Evolutionary conservation across 2,113 vertebrate genomes (phyloP).

Genomic region (Bagarius yarrelli): DNA sequence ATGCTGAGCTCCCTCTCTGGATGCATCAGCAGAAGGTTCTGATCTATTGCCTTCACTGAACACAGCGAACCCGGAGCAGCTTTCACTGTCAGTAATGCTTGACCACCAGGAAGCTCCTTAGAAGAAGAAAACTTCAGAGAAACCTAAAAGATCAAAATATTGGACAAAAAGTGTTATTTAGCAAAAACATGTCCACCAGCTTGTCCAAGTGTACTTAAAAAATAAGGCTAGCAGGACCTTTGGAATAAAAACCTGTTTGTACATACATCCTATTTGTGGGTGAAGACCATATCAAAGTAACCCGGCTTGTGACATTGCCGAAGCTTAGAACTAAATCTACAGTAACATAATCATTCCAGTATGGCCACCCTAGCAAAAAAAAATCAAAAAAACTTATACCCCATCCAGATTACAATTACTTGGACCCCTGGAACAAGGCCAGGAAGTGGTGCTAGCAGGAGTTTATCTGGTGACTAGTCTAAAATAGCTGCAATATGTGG

Average conservation of each 20-base stretch:
- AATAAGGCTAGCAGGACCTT: too few relatives aligned
- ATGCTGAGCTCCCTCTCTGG: constrained; percentile 64
- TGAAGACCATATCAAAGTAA: not conserved
- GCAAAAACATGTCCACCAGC: too few relatives aligned
- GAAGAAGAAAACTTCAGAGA: constrained; percentile 73
- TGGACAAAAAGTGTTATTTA: not conserved
- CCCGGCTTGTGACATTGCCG: not conserved
- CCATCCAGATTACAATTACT: not conserved
- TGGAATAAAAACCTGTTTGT: too few relatives aligned
- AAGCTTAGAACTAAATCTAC: not conserved
- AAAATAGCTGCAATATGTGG: too few relatives aligned
- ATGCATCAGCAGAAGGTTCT: constrained; percentile 75
- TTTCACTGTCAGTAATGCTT: constrained; percentile 66
- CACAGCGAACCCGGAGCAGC: constrained; percentile 79
- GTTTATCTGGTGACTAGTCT: too few relatives aligned
- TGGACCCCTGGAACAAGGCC: not conserved
- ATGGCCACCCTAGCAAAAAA: not conserved
- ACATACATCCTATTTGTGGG: too few relatives aligned
- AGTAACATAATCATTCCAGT: not conserved
- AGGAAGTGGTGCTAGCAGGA: too few relatives aligned
- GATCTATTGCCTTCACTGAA: constrained; percentile 78
- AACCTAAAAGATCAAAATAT: constrained; percentile 67
- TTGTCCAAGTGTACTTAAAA: too few relatives aligned
- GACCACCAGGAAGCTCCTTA: constrained; percentile 70
- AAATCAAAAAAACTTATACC: not conserved